Conservation (phyloP, 2,888 invertebrate species). For the Stratiomys singularior region DNA sequence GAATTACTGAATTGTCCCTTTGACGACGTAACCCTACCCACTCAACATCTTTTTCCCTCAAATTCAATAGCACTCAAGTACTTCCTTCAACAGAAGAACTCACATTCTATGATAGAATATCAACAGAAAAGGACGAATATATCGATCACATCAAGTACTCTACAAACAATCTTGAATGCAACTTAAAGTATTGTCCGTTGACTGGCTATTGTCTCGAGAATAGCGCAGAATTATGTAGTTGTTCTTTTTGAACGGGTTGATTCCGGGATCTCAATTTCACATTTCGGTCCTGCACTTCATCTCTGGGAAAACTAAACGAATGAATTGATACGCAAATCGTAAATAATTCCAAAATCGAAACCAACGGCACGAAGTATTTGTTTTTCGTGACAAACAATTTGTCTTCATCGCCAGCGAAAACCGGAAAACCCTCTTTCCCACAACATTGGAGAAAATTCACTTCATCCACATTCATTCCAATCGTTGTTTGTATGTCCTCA, state of each 20-base stretch:
- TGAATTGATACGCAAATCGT: conserved; percentile 59
- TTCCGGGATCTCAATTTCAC: background rate
- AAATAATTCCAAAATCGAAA: conserved; percentile 65
- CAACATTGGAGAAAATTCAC: conserved; percentile 17
- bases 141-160: conserved; percentile 17
- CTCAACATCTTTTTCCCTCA: no score
- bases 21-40: no score
- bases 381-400: conserved; percentile 66
- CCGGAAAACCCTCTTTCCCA: conserved; percentile 22
- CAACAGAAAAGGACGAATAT: background rate
- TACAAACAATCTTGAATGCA: conserved; percentile 37
- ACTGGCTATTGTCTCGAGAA: background rate
- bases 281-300: background rate
- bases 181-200: conserved; percentile 28
- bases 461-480: background rate
- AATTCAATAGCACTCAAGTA: no score
- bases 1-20: no score
- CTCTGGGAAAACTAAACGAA: conserved; percentile 19
- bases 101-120: no score
- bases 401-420: conserved; percentile 55
- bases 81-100: no score
- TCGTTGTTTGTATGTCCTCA: conserved; percentile 3
- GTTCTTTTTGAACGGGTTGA: conserved; percentile 33
- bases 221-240: background rate
- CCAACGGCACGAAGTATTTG: conserved; percentile 66